Evolutionary conservation across 2,888 invertebrate genomes (phyloP), one percentile per base, ranked within the genome.

Genomic region (Drosophila flavopinicola): DNA sequence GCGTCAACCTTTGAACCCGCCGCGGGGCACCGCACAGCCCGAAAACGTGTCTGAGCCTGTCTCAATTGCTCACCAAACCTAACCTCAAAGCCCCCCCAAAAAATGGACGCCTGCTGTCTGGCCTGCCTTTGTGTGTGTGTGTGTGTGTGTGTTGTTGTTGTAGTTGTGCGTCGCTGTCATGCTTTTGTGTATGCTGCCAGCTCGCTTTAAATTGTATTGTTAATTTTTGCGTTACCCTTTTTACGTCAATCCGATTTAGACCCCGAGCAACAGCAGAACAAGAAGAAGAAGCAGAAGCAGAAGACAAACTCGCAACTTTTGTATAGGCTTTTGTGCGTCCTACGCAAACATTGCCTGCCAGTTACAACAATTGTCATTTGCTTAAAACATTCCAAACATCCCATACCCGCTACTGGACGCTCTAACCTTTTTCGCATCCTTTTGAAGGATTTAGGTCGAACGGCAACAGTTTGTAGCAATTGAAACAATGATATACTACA

Each of bases 1-100:
- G 76, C 82, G 87, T 86, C 82, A 86, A 86, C 85, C 86, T 80
- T 84, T 84, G 85, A 84, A 80, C 79, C 78, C 52, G 74, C 63
- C 74, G 58, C 39, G 48, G 57, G 60, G 52, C 44, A 48, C 20
- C 25, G 15, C 44, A 17, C 25, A 17, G 75, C 64, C 63, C 20
- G 38, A 48, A 69, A 66, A 49, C 51, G 61, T 57, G 66, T 60
- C 49, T 51, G 25, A 52, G 45, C 24, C 13, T 47, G 29, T 42
- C 27, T 41, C 39, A 30, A 44, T 48, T 15, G 29, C 52, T 35
- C 17, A 30, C 44, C 29, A 37, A 17, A 20, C 11, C 20, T 29
- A 44, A 44, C 30, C 30, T 17, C 29, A 44, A 29, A 42, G 9
- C 23, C 51, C 37, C 9, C n/a, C 5, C 47, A 33, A 25, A 20